Evolutionary conservation across 2,113 vertebrate genomes (phyloP), one percentile per base, ranked within the genome.

Genomic region (Eublepharis macularius): DNA sequence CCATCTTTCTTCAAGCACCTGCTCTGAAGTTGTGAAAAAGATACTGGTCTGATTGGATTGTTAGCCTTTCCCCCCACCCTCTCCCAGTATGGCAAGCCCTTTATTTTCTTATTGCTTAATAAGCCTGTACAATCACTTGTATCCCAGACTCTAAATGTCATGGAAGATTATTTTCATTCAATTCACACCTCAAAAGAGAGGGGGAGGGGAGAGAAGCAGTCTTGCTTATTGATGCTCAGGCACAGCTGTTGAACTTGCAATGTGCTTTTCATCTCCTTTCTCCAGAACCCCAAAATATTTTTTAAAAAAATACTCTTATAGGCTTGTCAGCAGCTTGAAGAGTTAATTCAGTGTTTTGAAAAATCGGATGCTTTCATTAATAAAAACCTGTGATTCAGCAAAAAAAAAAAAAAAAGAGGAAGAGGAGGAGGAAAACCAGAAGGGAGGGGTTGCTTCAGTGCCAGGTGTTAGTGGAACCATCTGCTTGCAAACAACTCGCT

Each of bases 321-420:
- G 75, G 63, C 75, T 45, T 89, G 19, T 16, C 45, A 74, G 36
- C 36, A 45, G 60, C 36, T 88, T 49, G 54, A 32, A 51, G 82
- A 80, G 60, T 69, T 88, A 63, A 89, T 88, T 89, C 83, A 51
- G 66, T 29, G 32, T 88, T 92, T 82, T 57, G 83, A 89, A 74
- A 68, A 66, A 84, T 89, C 83, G 81, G 87, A 86, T 72, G 86
- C 32, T 90, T 93, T 92, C 82, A 83, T 93, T 94, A 88, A 92
- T 79, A 76, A 75, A 91, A 92, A 86, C 77, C 32, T 86, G 84
- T 49, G 83, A 93, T 90, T 93, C 91, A 88, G 87, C 36, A 76
- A 86, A 77, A 84, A 75, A 1, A 41, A 60, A 54, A 13, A 36
- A 2, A n/a, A 13, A 32, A 41, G 32, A 2, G 32, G 74, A 76